Percentiles rank a stretch among this genome's conserved stretches.
These are phyloP conservation scores for Ooceraea biroi DNA, from an alignment of 1,140 invertebrate genomes.

Conservation along the genomic window DNA sequence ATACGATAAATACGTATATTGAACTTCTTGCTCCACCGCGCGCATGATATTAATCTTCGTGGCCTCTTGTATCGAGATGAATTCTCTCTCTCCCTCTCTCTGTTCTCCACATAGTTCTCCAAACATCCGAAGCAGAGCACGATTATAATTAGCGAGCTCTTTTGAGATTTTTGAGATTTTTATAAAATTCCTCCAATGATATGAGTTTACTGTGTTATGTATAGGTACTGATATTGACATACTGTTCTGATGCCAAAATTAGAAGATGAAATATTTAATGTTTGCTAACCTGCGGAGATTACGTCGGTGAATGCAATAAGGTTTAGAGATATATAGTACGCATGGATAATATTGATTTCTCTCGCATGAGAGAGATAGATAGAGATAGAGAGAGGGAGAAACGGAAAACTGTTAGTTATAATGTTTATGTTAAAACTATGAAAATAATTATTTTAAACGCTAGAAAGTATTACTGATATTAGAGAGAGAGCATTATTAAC, in stretches of 20 bases:
- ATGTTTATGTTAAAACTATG: no score
- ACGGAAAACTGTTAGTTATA: no score
- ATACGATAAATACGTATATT: no score
- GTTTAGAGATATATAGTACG: background rate
- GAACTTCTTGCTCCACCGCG: background rate
- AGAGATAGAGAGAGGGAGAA: no score
- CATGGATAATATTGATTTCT: no score
- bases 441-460: no score
- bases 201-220: background rate
- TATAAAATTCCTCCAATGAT: background rate
- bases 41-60: background rate
- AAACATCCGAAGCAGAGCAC: background rate
- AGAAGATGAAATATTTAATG: background rate
- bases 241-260: background rate
- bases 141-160: slow-evolving; percentile 26
- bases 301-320: no score
- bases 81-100: background rate
- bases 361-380: background rate
- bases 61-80: background rate
- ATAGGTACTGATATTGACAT: background rate
- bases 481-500: no score
- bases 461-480: background rate
- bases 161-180: background rate
- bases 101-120: slow-evolving; percentile 16
- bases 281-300: background rate